These are phyloP conservation scores for Calcarius ornatus DNA, from an alignment of 2,113 vertebrate species.

Conservation along the genomic window DNA sequence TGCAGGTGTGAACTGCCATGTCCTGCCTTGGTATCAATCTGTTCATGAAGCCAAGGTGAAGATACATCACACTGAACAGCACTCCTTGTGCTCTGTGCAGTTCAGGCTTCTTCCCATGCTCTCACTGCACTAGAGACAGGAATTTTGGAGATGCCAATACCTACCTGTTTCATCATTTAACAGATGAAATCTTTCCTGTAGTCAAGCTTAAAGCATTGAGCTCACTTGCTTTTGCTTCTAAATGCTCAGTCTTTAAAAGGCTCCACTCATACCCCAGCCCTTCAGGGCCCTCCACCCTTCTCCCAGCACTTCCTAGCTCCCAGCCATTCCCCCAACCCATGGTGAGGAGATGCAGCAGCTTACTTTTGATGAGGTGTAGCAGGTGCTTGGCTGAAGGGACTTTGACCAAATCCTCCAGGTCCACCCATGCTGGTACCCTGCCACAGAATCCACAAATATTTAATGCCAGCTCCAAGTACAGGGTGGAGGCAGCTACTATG, in stretches of 20 bases:
- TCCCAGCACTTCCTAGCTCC: background rate
- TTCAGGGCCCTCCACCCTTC: background rate
- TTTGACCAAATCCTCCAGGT: slow-evolving; percentile 88
- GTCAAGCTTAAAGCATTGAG: background rate
- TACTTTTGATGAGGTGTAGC: slow-evolving; percentile 94
- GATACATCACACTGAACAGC: background rate
- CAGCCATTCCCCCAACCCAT: background rate
- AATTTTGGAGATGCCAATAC: background rate
- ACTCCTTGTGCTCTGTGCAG: background rate
- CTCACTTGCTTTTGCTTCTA: background rate
- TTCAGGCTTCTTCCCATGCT: background rate
- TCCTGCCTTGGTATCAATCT: background rate
- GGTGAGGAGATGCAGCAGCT: slow-evolving; percentile 1
- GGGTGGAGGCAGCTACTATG: background rate
- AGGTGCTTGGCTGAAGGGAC: slow-evolving; percentile 90
- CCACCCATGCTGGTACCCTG: slow-evolving; percentile 88
- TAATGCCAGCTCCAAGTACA: background rate
- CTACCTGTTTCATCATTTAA: background rate
- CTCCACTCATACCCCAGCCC: background rate
- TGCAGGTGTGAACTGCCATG: background rate
- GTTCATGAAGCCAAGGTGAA: background rate
- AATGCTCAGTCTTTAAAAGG: background rate
- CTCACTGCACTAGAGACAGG: background rate
- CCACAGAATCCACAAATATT: slow-evolving; percentile 40
- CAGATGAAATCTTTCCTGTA: background rate